These are phyloP conservation scores for Canis aureus DNA, from an alignment of 2,113 vertebrate genomes.

Conservation along the genomic window DNA sequence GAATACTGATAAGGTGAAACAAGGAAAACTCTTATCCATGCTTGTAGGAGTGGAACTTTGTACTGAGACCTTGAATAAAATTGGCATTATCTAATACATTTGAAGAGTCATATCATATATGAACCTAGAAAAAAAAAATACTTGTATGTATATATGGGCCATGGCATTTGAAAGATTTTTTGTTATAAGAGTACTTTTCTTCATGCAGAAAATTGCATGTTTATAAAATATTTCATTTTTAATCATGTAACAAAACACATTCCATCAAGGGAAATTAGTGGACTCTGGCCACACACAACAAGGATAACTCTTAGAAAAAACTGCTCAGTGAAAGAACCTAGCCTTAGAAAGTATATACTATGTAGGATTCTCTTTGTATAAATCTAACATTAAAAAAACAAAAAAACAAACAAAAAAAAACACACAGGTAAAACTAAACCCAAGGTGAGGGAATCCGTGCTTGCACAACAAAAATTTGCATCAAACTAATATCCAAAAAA, in stretches of 20 bases:
- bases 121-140: too few species aligned
- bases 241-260: neutral
- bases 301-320: neutral
- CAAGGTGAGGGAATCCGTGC: neutral
- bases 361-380: neutral
- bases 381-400: neutral
- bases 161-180: too few species aligned
- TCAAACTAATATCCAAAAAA: neutral
- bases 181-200: neutral
- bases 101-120: too few species aligned
- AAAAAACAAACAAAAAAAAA: neutral
- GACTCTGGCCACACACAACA: neutral
- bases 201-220: neutral
- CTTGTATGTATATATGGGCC: too few species aligned
- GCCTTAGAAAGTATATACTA: neutral
- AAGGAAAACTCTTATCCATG: too few species aligned
- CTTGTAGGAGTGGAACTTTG: too few species aligned
- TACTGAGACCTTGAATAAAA: too few species aligned
- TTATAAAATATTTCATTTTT: neutral
- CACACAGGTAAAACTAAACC: neutral
- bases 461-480: neutral
- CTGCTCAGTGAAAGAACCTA: neutral
- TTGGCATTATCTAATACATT: too few species aligned
- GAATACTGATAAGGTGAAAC: too few species aligned
- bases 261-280: neutral